A percentile compares a stretch with the other conserved stretches of the same genome.
These are phyloP conservation scores for Sphecodes monilicornis DNA, from an alignment of 2,888 invertebrate genomes.

Conservation along the genomic window DNA sequence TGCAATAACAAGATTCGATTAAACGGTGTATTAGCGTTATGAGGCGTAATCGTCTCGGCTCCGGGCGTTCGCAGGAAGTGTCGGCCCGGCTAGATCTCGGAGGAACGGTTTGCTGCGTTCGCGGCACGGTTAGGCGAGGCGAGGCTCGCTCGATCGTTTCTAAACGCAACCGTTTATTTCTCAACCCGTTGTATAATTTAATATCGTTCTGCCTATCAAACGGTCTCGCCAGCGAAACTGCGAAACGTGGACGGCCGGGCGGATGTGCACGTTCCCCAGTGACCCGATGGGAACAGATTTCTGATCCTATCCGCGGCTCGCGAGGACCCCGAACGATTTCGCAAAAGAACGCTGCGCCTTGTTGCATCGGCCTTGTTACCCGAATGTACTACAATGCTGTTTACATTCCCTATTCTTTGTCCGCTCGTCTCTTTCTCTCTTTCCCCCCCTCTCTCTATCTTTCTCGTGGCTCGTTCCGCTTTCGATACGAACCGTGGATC, in stretches of 20 bases:
- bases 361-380: conserved; percentile 57
- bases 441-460: neutral
- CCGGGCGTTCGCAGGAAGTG: conserved; percentile 9
- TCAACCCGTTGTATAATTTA: conserved; percentile 36
- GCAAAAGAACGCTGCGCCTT: conserved; percentile 56
- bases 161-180: conserved; percentile 29
- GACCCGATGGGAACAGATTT: conserved; percentile 68
- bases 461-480: neutral
- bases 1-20: neutral
- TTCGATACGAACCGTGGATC: neutral
- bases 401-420: conserved; percentile 40
- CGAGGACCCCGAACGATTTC: neutral
- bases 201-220: conserved; percentile 46
- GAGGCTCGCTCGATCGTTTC: conserved; percentile 15
- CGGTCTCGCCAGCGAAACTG: conserved; percentile 6
- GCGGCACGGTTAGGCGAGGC: neutral
- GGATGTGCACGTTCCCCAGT: conserved; percentile 39
- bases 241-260: conserved; percentile 33
- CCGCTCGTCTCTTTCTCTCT: neutral
- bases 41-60: neutral
- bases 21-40: neutral
- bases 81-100: neutral
- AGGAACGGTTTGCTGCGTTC: neutral
- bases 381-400: conserved; percentile 59
- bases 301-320: conserved; percentile 51